Percentiles rank a stretch among this genome's conserved stretches.
These are phyloP conservation scores for Cryptocephalus primarius DNA, from an alignment of 2,888 invertebrate genomes.

Conservation along the genomic window DNA sequence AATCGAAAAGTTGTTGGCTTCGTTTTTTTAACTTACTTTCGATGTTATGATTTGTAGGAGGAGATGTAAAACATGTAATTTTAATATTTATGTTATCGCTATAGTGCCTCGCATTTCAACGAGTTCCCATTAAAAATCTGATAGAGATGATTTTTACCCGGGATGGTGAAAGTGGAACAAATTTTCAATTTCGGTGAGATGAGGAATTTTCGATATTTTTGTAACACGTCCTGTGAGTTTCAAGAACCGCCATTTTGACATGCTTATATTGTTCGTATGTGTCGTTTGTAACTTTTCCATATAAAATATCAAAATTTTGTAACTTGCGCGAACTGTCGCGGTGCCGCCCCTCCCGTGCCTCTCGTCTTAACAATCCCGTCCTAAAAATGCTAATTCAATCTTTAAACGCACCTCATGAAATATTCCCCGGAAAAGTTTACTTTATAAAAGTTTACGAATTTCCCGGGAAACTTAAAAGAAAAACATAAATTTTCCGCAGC, in stretches of 20 bases:
- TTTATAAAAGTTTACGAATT: slow-evolving; percentile 30
- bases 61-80: slow-evolving; percentile 10
- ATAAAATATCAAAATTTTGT: too few species aligned
- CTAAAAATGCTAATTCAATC: slow-evolving; percentile 25
- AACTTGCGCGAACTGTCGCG: too few species aligned
- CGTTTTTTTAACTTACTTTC: neutral
- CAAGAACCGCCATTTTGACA: too few species aligned
- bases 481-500: slow-evolving; percentile 29
- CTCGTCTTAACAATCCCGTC: slow-evolving; percentile 1
- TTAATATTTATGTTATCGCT: slow-evolving; percentile 8
- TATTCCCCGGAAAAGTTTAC: slow-evolving; percentile 21
- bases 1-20: slow-evolving; percentile 26
- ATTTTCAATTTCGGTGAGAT: too few species aligned
- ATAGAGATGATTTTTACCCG: too few species aligned
- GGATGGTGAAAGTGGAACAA: too few species aligned
- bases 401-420: slow-evolving; percentile 28
- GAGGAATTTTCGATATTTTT: too few species aligned
- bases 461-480: slow-evolving; percentile 22
- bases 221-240: too few species aligned
- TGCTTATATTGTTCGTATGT: too few species aligned
- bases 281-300: too few species aligned
- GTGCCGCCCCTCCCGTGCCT: neutral
- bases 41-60: neutral
- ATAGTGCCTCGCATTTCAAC: too few species aligned
- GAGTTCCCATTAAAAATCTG: too few species aligned